Evolutionary conservation across 2,888 invertebrate genomes (phyloP).

Genomic region (Sminthurides aquaticus): DNA sequence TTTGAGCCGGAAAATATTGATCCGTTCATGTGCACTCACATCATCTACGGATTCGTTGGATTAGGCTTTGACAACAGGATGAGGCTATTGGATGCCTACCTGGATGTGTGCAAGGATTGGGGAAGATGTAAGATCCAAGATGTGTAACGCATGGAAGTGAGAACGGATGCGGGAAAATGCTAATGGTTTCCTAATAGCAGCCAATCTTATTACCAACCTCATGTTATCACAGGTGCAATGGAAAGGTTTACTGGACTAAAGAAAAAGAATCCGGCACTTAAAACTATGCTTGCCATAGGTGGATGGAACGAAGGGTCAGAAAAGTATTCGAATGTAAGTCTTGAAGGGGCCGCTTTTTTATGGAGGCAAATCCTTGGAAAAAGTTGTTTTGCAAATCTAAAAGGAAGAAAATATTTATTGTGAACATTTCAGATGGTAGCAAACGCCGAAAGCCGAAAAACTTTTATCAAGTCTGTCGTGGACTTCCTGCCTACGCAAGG

Average conservation of each 20-base stretch:
- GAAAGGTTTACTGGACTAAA: conserved; percentile 31
- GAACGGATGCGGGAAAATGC: no score
- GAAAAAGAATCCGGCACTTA: conserved; percentile 27
- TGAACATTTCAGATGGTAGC: conserved; percentile 46
- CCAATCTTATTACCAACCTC: no score
- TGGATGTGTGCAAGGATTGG: conserved; percentile 57
- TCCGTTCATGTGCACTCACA: conserved; percentile 63
- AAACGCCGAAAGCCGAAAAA: conserved; percentile 46
- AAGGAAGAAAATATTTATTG: no score
- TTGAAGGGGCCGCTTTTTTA: no score
- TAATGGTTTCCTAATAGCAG: no score
- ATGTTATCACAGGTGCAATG: conserved; percentile 28
- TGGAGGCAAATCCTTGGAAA: no score
- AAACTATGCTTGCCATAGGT: conserved; percentile 31
- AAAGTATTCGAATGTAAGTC: conserved; percentile 25
- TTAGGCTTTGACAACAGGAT: conserved; percentile 52
- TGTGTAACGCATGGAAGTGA: no score
- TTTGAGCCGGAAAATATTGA: conserved; percentile 61
- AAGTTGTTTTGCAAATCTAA: background rate
- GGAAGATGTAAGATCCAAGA: conserved; percentile 51
- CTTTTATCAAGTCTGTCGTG: conserved; percentile 55
- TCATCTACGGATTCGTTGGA: conserved; percentile 67
- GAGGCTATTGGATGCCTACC: conserved; percentile 45
- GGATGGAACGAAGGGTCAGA: conserved; percentile 33
- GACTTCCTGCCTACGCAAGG: conserved; percentile 52